Evolutionary conservation across 2,113 vertebrate species (phyloP).

Genomic region (Pipa parva): DNA sequence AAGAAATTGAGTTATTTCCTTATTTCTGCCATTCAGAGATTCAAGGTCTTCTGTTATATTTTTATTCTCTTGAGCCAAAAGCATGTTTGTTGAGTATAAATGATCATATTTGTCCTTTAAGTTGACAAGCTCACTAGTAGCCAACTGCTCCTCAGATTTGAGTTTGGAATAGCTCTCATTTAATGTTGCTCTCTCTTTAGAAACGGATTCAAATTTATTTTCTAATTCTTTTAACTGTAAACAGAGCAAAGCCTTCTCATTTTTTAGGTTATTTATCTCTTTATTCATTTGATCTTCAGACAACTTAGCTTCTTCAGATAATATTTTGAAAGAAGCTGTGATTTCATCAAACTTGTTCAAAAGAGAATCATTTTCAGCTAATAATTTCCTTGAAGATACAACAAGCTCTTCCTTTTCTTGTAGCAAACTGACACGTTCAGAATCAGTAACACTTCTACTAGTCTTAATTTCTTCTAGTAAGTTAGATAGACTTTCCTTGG

Average conservation of each 20-base stretch:
- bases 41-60: slow-evolving; percentile 55
- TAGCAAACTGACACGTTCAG: slow-evolving; percentile 69
- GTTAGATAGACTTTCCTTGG: slow-evolving; percentile 62
- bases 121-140: slow-evolving; percentile 59
- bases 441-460: slow-evolving; percentile 67
- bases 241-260: slow-evolving; percentile 63
- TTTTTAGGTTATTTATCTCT: slow-evolving; percentile 52
- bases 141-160: slow-evolving; percentile 60
- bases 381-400: slow-evolving; percentile 62
- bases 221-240: slow-evolving; percentile 58
- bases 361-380: slow-evolving; percentile 71
- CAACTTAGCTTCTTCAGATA: slow-evolving; percentile 50
- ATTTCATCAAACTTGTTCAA: slow-evolving; percentile 60
- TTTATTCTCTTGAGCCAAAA: slow-evolving; percentile 62
- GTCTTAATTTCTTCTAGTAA: slow-evolving; percentile 77
- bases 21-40: slow-evolving; percentile 62
- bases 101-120: slow-evolving; percentile 64
- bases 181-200: slow-evolving; percentile 71
- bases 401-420: slow-evolving; percentile 79
- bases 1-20: slow-evolving; percentile 56
- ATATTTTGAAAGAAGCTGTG: slow-evolving; percentile 57
- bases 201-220: slow-evolving; percentile 61
- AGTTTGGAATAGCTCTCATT: slow-evolving; percentile 64
- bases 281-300: slow-evolving; percentile 55
- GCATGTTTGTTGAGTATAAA: slow-evolving; percentile 53